Evolutionary conservation across 1,140 invertebrate species (phyloP), one percentile per base, ranked within the genome.

Genomic region (Druon quercuslanigerum): DNA sequence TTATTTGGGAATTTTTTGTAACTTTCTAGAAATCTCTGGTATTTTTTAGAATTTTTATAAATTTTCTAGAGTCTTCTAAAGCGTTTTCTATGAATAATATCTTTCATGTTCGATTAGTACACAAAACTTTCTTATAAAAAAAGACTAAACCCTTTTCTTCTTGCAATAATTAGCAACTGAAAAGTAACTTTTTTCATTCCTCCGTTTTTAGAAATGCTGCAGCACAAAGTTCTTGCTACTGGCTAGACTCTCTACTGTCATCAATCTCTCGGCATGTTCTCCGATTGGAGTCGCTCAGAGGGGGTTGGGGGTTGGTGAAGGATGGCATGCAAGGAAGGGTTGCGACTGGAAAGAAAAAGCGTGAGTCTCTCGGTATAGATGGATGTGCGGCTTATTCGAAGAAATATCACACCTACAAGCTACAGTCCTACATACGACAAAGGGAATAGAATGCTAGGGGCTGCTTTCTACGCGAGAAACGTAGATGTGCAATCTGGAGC

Each of bases 401-500:
- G 54, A 19, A 20, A 56, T 16, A 13, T 25, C 56, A 60, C 56
- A 60, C 56, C 56, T 33, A 33, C 25, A 33, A 33, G 25, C 20
- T 33, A 33, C 25, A 33, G 5, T 33, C 25, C 25, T 33, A 19
- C 20, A n/a, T 19, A 56, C 56, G 56, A 57, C 57, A 66, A 40
- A 66, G 57, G 72, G 51, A 74, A 73, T 56, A 78, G 76, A 71
- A 81, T 4, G 56, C 25, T 33, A 33, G 51, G 75, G 71, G 75
- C 56, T 66, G 76, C 73, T 80, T 80, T 76, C 75, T 74, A 13
- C 50, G n/a, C 71, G 71, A 25, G 50, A 17, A 51, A 73, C 79
- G 74, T 71, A 80, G 76, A 80, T 73, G 73, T 60, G 75, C 79
- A 77, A 80, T 81, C 76, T 75, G 40, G 76, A 72, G 74, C 60